Conservation (phyloP, 30 jellyfish, hydroid and myxozoan genomes). For the Phacellophora camtschatica region DNA sequence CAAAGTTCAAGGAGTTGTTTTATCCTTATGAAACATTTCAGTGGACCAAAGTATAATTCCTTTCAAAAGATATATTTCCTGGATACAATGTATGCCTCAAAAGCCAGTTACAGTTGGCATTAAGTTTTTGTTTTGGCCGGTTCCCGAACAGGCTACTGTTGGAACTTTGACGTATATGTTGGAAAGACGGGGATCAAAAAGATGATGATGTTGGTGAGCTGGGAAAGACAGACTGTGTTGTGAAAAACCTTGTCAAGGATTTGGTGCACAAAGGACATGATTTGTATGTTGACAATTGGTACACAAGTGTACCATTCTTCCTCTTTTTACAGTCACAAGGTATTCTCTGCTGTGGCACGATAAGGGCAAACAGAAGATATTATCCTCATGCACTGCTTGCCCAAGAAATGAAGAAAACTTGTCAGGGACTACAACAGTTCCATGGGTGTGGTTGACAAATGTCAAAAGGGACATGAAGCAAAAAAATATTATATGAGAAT, state of each 20-base stretch:
- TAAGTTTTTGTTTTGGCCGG: constrained; percentile 27
- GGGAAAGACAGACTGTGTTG: constrained; percentile 44
- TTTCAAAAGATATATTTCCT: constrained; percentile 64
- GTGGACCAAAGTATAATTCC: constrained; percentile 76
- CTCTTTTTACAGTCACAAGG: constrained; percentile 24
- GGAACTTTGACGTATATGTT: constrained; percentile 31
- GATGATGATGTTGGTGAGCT: constrained; percentile 31
- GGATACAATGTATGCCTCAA: constrained; percentile 62
- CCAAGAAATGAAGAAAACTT: constrained; percentile 46
- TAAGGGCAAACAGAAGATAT: constrained; percentile 31
- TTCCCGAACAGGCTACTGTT: constrained; percentile 57
- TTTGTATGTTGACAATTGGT: constrained; percentile 62
- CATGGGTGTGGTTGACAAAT: constrained; percentile 28
- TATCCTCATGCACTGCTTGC: constrained; percentile 16
- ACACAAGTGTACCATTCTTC: constrained; percentile 50
- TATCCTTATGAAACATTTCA: constrained; percentile 27
- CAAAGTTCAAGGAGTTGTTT: constrained; percentile 28
- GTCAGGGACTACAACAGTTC: constrained; percentile 50
- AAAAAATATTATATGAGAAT: background rate
- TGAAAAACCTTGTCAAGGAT: constrained; percentile 4
- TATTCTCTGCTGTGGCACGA: constrained; percentile 51
- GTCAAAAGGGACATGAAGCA: constrained; percentile 4
- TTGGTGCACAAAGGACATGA: constrained; percentile 27
- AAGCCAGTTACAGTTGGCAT: constrained; percentile 74
- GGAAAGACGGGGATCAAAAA: background rate